phyloP scores from a whole-genome alignment of 2,113 vertebrate species.

The Xenus cinereus region DNA sequence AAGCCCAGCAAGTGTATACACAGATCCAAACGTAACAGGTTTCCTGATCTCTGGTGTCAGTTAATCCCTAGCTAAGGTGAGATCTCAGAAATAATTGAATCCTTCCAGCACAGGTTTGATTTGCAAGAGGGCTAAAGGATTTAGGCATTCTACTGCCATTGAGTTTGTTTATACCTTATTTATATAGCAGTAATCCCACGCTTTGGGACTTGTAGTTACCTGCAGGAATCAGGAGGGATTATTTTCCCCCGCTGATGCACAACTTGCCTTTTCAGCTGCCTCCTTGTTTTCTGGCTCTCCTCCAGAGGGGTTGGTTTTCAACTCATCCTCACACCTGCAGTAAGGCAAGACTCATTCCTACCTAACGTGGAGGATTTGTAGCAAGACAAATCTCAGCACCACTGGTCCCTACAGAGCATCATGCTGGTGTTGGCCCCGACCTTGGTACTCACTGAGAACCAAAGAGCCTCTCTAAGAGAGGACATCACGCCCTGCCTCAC shows the following conservation, averaged over 20 bases:
- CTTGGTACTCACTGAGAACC: background rate
- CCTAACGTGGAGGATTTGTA: background rate
- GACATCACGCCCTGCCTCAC: background rate
- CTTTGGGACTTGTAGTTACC: background rate
- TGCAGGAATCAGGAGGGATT: constrained; percentile 19
- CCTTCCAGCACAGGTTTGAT: background rate
- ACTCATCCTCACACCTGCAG: background rate
- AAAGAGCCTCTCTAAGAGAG: background rate
- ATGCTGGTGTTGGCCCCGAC: background rate
- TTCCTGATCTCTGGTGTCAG: background rate
- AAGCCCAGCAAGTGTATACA: background rate
- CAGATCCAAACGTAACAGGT: background rate
- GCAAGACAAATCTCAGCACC: background rate
- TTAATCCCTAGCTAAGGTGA: background rate
- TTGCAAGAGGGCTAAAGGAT: background rate
- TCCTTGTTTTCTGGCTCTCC: background rate
- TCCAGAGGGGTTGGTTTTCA: background rate
- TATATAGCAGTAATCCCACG: background rate
- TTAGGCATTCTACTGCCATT: background rate
- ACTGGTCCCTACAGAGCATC: background rate
- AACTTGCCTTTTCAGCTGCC: background rate
- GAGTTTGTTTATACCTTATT: constrained; percentile 24
- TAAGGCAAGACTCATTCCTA: background rate
- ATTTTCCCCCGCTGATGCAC: background rate
- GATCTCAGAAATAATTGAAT: constrained; percentile 12